These are phyloP conservation scores for Centropristis striata DNA, from an alignment of 2,113 vertebrate genomes.

Conservation along the genomic window DNA sequence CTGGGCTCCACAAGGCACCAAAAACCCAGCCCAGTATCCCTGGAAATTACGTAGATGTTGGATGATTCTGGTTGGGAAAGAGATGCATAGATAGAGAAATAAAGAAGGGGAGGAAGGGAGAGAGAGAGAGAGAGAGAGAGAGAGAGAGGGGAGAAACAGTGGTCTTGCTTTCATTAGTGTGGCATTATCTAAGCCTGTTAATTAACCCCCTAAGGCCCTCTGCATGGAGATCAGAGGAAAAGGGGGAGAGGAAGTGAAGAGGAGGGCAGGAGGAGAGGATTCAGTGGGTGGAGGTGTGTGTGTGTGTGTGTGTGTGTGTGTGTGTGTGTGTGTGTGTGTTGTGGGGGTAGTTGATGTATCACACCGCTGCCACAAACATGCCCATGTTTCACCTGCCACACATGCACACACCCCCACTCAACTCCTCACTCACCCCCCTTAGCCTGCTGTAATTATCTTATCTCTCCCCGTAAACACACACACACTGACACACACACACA, in stretches of 20 bases:
- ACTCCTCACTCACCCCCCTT: constrained; percentile 79
- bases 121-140: constrained; percentile 24
- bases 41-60: background rate
- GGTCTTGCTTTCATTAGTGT: constrained; percentile 85
- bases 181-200: constrained; percentile 86
- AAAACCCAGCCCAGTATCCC: background rate
- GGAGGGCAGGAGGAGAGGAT: constrained; percentile 54
- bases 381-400: constrained; percentile 57
- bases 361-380: constrained; percentile 74
- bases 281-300: constrained; percentile 19
- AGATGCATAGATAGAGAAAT: constrained; percentile 16
- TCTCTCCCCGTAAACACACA: constrained; percentile 1
- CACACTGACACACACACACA: constrained; percentile 13
- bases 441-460: constrained; percentile 27
- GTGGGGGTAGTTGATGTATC: constrained; percentile 16
- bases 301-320: constrained; percentile 22
- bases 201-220: constrained; percentile 87
- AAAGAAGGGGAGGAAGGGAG: constrained; percentile 7
- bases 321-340: background rate
- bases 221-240: constrained; percentile 80
- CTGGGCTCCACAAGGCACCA: background rate
- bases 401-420: constrained; percentile 50
- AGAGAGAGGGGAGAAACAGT: constrained; percentile 61
- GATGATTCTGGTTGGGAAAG: background rate
- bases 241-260: constrained; percentile 44